Percentiles rank a stretch among this genome's conserved stretches.
These are phyloP conservation scores for Molothrus ater DNA, from an alignment of 2,797 vertebrate species.

Conservation along the genomic window DNA sequence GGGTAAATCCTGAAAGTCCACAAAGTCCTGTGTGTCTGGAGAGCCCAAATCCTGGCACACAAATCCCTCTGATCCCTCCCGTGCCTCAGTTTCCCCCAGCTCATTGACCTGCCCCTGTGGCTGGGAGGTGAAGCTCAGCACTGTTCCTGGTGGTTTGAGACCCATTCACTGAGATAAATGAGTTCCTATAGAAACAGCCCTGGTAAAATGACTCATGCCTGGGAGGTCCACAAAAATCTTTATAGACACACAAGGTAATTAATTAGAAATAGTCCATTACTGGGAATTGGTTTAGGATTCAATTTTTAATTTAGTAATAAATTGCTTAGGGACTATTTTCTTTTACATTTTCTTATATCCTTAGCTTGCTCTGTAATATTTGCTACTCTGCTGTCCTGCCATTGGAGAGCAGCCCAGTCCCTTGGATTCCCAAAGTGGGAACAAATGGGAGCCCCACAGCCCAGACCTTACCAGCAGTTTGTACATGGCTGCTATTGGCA, in stretches of 20 bases:
- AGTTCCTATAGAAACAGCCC: not conserved
- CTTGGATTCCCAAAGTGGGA: not conserved
- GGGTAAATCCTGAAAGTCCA: not conserved
- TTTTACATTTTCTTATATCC: not conserved
- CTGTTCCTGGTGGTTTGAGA: not conserved
- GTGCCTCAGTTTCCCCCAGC: not conserved
- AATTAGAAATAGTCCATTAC: not conserved
- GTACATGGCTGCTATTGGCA: not conserved
- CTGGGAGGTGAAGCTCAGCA: not conserved
- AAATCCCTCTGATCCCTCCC: not conserved
- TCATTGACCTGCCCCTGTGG: accelerated
- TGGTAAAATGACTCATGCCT: not conserved
- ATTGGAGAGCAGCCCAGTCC: not conserved
- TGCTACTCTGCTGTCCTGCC: not conserved
- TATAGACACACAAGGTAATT: not conserved
- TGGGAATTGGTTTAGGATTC: not conserved
- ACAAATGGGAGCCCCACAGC: not conserved
- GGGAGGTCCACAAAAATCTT: not conserved
- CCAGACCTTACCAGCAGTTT: not conserved
- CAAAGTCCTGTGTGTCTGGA: not conserved
- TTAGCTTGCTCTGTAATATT: not conserved
- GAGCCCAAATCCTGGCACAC: not conserved
- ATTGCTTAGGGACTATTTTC: not conserved
- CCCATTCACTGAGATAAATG: not conserved
- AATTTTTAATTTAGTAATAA: not conserved